These are phyloP conservation scores for Chloroceryle amazona DNA, from an alignment of 2,797 vertebrate genomes.

Conservation along the genomic window DNA sequence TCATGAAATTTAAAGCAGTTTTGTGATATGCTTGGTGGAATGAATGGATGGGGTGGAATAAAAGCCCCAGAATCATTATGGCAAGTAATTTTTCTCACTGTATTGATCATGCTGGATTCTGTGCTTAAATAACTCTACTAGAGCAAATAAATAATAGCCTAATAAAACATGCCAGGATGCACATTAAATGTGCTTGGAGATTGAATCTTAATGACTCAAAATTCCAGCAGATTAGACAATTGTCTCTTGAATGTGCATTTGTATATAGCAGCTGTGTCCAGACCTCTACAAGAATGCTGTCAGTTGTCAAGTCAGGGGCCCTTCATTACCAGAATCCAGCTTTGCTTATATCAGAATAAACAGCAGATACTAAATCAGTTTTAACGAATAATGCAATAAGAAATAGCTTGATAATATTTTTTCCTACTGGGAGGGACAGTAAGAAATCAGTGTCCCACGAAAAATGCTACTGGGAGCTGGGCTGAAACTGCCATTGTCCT, in stretches of 20 bases:
- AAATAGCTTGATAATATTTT: not conserved
- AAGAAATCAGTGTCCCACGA: not conserved
- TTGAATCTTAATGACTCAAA: constrained; percentile 10
- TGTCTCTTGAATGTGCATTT: constrained; percentile 28
- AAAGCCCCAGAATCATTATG: not conserved
- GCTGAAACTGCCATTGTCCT: not conserved
- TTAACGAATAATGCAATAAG: not conserved
- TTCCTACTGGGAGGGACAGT: not conserved
- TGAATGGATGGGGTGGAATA: not conserved
- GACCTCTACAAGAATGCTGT: not conserved
- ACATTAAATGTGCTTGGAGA: not conserved
- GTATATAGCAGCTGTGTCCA: not conserved
- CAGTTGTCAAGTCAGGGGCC: not conserved
- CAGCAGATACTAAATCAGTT: not conserved
- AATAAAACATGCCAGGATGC: not conserved
- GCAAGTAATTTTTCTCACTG: not conserved
- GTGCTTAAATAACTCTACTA: not conserved
- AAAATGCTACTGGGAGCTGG: not conserved
- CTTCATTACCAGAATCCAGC: not conserved
- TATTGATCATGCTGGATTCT: not conserved
- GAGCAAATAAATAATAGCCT: constrained; percentile 11
- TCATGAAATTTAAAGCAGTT: not conserved
- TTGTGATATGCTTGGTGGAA: not conserved
- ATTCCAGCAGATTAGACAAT: constrained; percentile 43
- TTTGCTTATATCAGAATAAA: not conserved